Evolutionary conservation across 2,797 vertebrate species (phyloP), one percentile per base, ranked within the genome.

Genomic region (Alectoris magna): DNA sequence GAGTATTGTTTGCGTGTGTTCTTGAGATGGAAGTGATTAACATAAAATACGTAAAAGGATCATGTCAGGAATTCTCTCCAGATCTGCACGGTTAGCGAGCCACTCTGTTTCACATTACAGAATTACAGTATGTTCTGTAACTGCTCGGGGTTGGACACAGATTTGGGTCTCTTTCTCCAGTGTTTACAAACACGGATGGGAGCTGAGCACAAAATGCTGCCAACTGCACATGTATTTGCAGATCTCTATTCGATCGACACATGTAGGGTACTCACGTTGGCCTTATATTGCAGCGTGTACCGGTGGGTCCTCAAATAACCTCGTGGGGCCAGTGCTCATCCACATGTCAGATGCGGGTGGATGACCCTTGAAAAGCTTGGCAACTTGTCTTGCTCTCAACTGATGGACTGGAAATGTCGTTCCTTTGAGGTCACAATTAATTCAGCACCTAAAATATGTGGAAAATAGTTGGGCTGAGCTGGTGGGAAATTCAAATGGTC

Each of bases 11-110:
- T 97, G 94, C 88, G 71, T 98, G 97, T 97, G 96, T 98, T 97
- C 97, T 92, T 78, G 98, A 97, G 96, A 98, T 98, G 97, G 98
- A 98, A 98, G 96, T 96, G 95, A 98, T 98, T 97, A 98, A 93
- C 96, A 96, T 96, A 87, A 96, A 97, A 97, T 97, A 97, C 78
- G 70, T 97, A 97, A 97, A 94, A 96, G 96, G 96, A 96, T 98
- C 97, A 70, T 97, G 97, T 97, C 96, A 98, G 96, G 96, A 96
- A 95, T 97, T 94, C 97, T 96, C 96, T 91, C 78, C 95, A 96
- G 96, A 96, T 96, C 97, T 82, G 93, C 96, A 94, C 79, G 62
- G 96, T 93, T 93, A 95, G 96, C 38, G 70, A 96, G 88, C 77
- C 93, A 44, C 97, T 97, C 97, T 98, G 97, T 93, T 98, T 97